Base-by-base conservation (phyloP, 2,113 vertebrate genomes). In the Chroicocephalus ridibundus region DNA sequence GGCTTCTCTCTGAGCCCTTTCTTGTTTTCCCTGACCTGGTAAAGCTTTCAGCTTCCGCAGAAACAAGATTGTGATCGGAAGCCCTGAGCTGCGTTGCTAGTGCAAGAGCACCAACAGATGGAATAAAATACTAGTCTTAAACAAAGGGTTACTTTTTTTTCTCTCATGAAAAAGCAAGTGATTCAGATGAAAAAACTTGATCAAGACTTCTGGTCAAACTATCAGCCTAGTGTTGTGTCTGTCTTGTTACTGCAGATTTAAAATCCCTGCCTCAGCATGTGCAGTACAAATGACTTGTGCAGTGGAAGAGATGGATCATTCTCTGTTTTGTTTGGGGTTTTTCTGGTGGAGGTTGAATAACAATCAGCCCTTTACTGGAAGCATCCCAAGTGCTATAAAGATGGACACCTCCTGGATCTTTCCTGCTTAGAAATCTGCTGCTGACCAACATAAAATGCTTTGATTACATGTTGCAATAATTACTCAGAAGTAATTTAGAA, bases 1-100 rank as follows among this genome's bases (percentile, higher is more conserved):
- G 52, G 52, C 21, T 89, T 86, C 36, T 76, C 51, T 46, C 0
- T 83, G 68, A 80, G 21, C 58, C 27, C 10, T 34, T 77, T 46
- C 88, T 95, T 94, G 81, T 87, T 94, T 94, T 95, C 36, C 64
- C n/a, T 92, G 70, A 90, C 58, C 54, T 90, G 78, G 31, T 71
- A 60, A 54, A 87, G 46, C 77, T 91, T 90, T 82, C 61, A 65
- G 47, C 47, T 91, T 91, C 69, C 40, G 4, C 32, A 89, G 64
- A 75, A 94, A 34, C 9, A 24, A 62, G 55, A 12, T 38, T n/a
- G 46, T 16, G 46, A 29, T 75, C n/a, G 42, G 69, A 75, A 86
- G 42, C 42, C 34, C 42, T 42, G 51, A 86, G 72, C 68, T 93
- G 51, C 24, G 2, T 38, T 77, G n/a, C 58, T 92, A 13, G 22